phyloP scores from a whole-genome alignment of 2,888 invertebrate species.

The Conops quadrifasciatus region DNA sequence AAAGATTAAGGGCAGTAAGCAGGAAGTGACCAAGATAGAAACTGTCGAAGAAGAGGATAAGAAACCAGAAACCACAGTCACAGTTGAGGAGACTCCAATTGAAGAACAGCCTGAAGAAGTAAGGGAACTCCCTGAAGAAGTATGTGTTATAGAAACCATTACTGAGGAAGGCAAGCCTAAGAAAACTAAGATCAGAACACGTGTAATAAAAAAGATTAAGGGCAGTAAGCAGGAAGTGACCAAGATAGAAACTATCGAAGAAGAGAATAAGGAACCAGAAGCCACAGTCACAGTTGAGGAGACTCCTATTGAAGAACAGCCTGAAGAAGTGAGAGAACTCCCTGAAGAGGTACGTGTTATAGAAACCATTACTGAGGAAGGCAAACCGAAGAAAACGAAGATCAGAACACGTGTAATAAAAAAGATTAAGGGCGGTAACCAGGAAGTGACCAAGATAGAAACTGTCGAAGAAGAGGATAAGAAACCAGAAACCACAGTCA shows the following conservation, averaged over 20 bases:
- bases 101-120: constrained; percentile 42
- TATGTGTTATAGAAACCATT: constrained; percentile 41
- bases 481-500: no score
- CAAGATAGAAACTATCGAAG: constrained; percentile 54
- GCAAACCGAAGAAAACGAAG: no score
- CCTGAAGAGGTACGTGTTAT: no score
- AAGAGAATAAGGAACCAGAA: constrained; percentile 47
- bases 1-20: constrained; percentile 59
- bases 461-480: no score
- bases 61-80: constrained; percentile 59
- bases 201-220: constrained; percentile 50
- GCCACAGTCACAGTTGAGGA: constrained; percentile 54
- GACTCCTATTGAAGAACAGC: constrained; percentile 41
- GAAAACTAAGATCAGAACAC: constrained; percentile 54
- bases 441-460: no score
- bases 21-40: constrained; percentile 63
- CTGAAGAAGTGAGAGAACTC: no score
- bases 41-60: constrained; percentile 64
- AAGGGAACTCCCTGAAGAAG: constrained; percentile 60
- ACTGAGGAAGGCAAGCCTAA: constrained; percentile 50
- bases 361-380: no score
- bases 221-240: constrained; percentile 53
- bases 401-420: no score
- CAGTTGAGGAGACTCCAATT: constrained; percentile 45
- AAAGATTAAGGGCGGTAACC: no score